These are phyloP conservation scores for Crypturellus undulatus DNA, from an alignment of 2,113 vertebrate genomes.

Conservation along the genomic window DNA sequence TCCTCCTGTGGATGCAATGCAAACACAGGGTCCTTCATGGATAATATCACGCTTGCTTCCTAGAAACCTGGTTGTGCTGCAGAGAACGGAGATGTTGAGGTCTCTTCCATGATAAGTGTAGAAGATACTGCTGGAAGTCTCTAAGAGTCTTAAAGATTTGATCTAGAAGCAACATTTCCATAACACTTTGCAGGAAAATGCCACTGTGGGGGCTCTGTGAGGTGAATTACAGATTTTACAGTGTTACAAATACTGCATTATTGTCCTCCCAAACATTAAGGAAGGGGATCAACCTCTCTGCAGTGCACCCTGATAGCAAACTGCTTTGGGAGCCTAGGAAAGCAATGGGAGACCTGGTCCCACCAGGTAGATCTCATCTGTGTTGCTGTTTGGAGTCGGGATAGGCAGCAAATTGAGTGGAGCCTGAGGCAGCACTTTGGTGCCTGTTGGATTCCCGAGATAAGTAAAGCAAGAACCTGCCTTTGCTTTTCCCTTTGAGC, in stretches of 20 bases:
- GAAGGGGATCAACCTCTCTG: neutral
- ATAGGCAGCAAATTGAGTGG: conserved; percentile 46
- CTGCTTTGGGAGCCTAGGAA: neutral
- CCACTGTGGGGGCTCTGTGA: neutral
- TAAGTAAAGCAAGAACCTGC: neutral
- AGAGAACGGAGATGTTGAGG: neutral
- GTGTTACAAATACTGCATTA: neutral
- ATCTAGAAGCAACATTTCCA: neutral
- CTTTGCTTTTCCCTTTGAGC: conserved; percentile 33
- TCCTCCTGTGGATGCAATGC: neutral
- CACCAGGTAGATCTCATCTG: conserved; percentile 34
- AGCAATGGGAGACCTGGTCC: neutral
- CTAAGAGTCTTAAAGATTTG: neutral
- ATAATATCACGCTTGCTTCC: neutral
- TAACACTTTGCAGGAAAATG: neutral
- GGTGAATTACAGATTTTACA: neutral
- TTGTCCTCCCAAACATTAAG: neutral
- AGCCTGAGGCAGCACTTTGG: conserved; percentile 53
- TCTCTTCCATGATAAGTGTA: neutral
- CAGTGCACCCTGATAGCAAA: neutral
- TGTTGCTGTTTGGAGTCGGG: conserved; percentile 1
- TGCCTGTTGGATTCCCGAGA: neutral
- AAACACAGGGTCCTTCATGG: neutral
- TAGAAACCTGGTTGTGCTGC: neutral
- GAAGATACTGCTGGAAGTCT: no score